Evolutionary conservation across 2,888 invertebrate species (phyloP), one percentile per base, ranked within the genome.

Genomic region (Agrotis ipsilon): DNA sequence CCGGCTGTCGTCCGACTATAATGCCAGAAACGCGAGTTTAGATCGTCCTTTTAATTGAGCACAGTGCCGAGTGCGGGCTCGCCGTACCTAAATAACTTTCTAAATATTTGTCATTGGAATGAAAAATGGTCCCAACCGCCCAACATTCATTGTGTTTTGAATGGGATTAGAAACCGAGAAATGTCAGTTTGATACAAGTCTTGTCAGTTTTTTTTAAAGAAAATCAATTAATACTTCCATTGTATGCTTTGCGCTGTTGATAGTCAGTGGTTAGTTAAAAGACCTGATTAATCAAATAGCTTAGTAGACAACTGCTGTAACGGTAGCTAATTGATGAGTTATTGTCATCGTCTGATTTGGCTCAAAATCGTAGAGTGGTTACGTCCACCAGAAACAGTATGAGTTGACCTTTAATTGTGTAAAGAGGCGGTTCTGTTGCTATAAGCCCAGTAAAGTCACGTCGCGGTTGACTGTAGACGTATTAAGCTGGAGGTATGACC

Each of bases 91-190:
- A 95, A 96, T 94, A 95, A 92, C 94, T 94, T 95, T 96, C 95
- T 93, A 94, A 96, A 96, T 95, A 95, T 96, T 96, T 95, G 95
- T 94, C 94, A 91, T 94, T 92, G 88, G 92, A 92, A 94, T 96
- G 95, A 95, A 95, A 94, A 94, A 96, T 95, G 93, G 92, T 89
- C 88, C 84, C 89, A 89, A 86, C 91, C 90, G 90, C 88, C 91
- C 87, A 85, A 89, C 88, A 87, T 90, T 88, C 89, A 91, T 93
- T 93, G 93, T 94, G 82, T 88, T 89, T 87, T 93, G 91, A 94
- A 95, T 95, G 88, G 95, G 95, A 95, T 95, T 95, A 95, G 91
- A 91, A 92, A 92, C 93, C 94, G 91, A 93, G 91, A 93, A 92
- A 93, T 94, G 89, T 90, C 84, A 87, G 82, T 82, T 89, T 90